Base-by-base conservation (phyloP, 2,888 invertebrate species). In the Teleiodes luculella region DNA sequence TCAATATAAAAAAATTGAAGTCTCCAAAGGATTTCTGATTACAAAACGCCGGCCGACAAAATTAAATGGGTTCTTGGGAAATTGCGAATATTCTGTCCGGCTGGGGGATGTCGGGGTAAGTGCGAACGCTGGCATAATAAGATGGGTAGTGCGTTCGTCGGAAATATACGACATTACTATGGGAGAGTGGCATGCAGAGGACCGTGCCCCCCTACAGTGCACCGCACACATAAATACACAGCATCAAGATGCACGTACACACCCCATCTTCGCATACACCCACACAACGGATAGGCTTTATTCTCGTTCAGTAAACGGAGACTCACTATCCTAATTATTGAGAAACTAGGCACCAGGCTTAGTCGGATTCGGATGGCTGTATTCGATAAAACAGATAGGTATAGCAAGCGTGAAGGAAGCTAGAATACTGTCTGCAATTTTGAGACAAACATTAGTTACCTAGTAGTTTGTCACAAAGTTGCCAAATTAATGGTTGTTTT, bases 281-380 rank as follows among this genome's bases (percentile, higher is more conserved):
- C 68, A 57, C 65, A 76, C 80, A 82, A 84, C 79, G 80, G 80
- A 72, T 76, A 79, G 84, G 86, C 85, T 85, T 86, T 84, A 84
- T 86, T 83, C 86, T 78, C 85, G 81, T 79, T 92, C 80, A 74
- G 79, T 76, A 77, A 77, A 77, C 78, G 74, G 78, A 84, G 92
- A 90, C 94, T 95, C 91, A 92, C 94, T 93, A 90, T 75, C 92
- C 91, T 83, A 85, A 84, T 87, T 86, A 87, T 87, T 84, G 84
- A 80, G 78, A 80, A 79, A 75, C 70, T 72, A 39, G 73, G 65
- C 75, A 72, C 78, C 75, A 72, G 68, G 65, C 69, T 65, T 63
- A 65, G 33, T 33, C 52, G 72, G 64, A 66, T 65, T 61, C 78
- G 72, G 80, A 80, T 80, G 83, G 80, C 75, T 47, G 39, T 30